Evolutionary conservation across 2,113 vertebrate genomes (phyloP), one percentile per base, ranked within the genome.

Genomic region (Lycocorax pyrrhopterus): DNA sequence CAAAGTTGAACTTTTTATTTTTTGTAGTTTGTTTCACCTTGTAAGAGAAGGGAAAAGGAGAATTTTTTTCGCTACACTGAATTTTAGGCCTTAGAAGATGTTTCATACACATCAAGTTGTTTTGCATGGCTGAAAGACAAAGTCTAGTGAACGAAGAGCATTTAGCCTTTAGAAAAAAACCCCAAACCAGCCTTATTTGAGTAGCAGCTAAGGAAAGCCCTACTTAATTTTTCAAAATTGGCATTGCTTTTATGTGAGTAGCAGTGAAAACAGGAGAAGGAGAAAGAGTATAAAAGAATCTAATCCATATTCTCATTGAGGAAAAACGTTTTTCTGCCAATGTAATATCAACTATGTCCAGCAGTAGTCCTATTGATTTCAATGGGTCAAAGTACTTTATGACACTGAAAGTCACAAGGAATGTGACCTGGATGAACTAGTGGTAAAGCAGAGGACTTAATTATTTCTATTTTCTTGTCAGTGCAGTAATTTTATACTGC

Each of bases 391-490:
- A 94, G 25, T 53, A 68, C 49, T 56, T 87, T 49, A 62, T 82
- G 85, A 41, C 21, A n/a, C 21, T 69, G 63, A 27, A 93, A 84
- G 23, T 80, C 35, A 2, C 3, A 51, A 82, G 55, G 35, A 91
- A 59, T 74, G 15, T 91, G 89, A 89, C 71, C 53, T 73, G 33
- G 21, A 58, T 91, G 75, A 79, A 84, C 41, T 76, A 84, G 44
- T 39, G 46, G 47, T 58, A 84, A 95, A 90, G 35, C 30, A 83
- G 67, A 95, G 53, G 44, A 76, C 46, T 92, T 91, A 79, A 85
- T 94, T 82, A 93, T 73, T 94, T 91, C 74, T 58, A 69, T 95
- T 89, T 95, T 91, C 66, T 87, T 89, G 62, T 89, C 84, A 89
- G 23, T 33, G n/a, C 29, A 72, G 82, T 95, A 91, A 82, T 85